phyloP scores from a whole-genome alignment of 2,113 vertebrate genomes.

The Sphyrna mokarran region DNA sequence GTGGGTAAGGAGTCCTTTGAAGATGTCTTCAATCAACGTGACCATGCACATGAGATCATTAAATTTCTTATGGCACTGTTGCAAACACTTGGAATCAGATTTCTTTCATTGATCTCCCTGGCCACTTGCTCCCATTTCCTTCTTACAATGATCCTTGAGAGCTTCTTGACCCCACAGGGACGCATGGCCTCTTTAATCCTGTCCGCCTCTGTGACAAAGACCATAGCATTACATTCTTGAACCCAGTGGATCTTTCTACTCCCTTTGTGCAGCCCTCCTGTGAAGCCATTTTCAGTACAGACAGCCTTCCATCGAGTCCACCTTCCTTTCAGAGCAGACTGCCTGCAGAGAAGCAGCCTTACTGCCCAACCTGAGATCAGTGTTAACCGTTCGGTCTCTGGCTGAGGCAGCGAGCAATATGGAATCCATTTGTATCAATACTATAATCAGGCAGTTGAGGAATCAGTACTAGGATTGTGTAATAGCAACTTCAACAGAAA shows the following conservation, averaged over 20 bases:
- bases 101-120: too few species aligned
- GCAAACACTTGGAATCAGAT: too few species aligned
- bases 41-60: too few species aligned
- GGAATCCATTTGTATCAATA: not conserved
- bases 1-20: too few species aligned
- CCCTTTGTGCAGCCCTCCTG: not conserved
- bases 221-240: not conserved
- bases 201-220: not conserved
- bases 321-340: not conserved
- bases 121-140: too few species aligned
- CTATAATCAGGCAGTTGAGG: not conserved
- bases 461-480: not conserved
- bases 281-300: not conserved
- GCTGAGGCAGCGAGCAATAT: not conserved
- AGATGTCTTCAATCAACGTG: too few species aligned
- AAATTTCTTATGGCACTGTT: too few species aligned
- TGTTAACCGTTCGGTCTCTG: too few species aligned
- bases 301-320: not conserved
- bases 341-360: not conserved
- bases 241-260: not conserved
- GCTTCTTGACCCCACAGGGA: too few species aligned
- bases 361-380: not conserved
- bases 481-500: not conserved
- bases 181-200: not conserved
- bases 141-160: too few species aligned